Base-by-base conservation (phyloP, 2,113 vertebrate genomes). In the Prochilodus magdalenae region DNA sequence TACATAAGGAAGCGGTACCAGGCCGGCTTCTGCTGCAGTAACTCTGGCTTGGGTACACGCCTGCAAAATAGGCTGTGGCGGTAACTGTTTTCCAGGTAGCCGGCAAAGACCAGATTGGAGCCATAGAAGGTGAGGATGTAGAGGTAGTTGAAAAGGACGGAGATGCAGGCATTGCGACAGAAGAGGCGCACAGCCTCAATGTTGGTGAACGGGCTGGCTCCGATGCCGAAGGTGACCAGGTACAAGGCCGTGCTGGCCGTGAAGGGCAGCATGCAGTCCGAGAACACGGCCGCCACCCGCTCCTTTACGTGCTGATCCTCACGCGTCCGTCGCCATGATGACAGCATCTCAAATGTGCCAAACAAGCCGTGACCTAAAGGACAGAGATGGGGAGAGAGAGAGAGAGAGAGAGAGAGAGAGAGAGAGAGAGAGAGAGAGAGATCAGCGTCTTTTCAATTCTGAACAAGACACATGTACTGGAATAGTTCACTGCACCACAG, bases 271-370 rank as follows among this genome's bases (percentile, higher is more conserved):
- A 99, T 98, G 90, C 97, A 96, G 89, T 99, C 98, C 83, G 96
- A 96, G 88, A 99, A 99, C 57, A 99, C 97, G 0, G 94, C 95
- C 82, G 98, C 97, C 89, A 96, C 97, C 44, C 98, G 96, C 91
- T 99, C 98, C 93, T 99, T 99, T 83, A 99, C 98, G 0, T 98
- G 98, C 93, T 99, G 97, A 91, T 99, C 97, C 94, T 99, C 98
- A 81, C 96, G 95, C 18, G 97, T 99, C 86, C 97, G 95, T 71
- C 98, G 94, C 98, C 98, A 99, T 44, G 98, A 98, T 63, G 98
- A 98, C 89, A 99, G 92, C 95, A 99, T 99, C 94, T 99, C 98
- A 76, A 99, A 99, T 88, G 96, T 98, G 87, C 98, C 97, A 66
- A 97, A 98, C 84, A 99, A 95, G 81, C 98, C 97, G 86, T 99